phyloP scores from a whole-genome alignment of 64 coral and sea anemone genomes.

The Pachyseris speciosa region DNA sequence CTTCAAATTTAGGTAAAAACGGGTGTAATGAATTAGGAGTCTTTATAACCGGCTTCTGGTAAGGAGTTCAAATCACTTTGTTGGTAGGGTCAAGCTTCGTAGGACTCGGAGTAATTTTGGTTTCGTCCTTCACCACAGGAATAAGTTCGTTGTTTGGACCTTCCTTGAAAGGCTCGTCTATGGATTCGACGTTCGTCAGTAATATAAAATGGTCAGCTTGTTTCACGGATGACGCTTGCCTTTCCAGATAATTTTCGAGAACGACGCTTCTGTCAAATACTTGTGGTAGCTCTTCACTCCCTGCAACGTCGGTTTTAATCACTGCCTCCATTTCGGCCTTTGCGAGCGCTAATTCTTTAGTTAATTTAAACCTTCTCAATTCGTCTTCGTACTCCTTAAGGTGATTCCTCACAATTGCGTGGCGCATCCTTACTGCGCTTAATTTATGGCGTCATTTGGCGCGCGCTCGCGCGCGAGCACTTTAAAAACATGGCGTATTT shows the following conservation, averaged over 20 bases:
- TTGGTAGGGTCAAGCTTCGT: neutral
- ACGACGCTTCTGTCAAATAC: neutral
- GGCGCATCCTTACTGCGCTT: too few species aligned
- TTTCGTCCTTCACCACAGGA: neutral
- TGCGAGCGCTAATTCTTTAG: constrained; percentile 14
- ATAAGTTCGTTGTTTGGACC: neutral
- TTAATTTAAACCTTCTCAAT: neutral
- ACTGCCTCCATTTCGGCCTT: constrained; percentile 40
- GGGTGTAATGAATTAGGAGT: neutral
- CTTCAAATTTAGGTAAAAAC: neutral
- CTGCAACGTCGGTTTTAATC: neutral
- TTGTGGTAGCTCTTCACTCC: neutral
- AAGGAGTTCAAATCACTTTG: neutral
- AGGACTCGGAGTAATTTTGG: neutral
- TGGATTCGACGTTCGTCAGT: neutral
- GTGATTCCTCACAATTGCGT: too few species aligned
- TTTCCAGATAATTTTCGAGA: constrained; percentile 1
- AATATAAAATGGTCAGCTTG: neutral
- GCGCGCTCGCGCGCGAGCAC: too few species aligned
- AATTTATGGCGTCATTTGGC: too few species aligned
- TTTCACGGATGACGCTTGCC: neutral
- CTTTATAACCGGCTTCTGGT: neutral
- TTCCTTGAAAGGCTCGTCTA: neutral
- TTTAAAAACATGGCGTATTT: too few species aligned
- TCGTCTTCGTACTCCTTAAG: constrained; percentile 31